Evolutionary conservation across 2,113 vertebrate genomes (phyloP).

Genomic region (Aldabrachelys gigantea): DNA sequence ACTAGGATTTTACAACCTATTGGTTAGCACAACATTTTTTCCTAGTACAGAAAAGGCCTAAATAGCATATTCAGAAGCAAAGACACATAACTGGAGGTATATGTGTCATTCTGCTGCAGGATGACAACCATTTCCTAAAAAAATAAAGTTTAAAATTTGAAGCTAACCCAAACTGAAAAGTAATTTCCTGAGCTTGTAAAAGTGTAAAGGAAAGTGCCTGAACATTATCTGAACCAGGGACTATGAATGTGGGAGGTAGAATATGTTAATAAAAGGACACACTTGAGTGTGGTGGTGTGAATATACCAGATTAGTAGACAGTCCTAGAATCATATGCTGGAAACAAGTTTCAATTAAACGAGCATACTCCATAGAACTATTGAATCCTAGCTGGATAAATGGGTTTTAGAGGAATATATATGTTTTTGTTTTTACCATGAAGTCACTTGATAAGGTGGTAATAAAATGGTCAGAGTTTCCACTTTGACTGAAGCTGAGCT

Average conservation of each 20-base stretch:
- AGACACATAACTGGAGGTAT: constrained; percentile 28
- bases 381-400: constrained; percentile 72
- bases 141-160: constrained; percentile 67
- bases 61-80: constrained; percentile 26
- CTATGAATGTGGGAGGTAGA: constrained; percentile 45
- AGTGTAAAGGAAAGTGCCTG: constrained; percentile 65
- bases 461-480: constrained; percentile 72
- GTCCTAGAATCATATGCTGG: constrained; percentile 40
- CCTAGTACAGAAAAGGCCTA: neutral
- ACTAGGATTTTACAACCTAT: accelerated
- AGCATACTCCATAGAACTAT: constrained; percentile 60
- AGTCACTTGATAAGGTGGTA: constrained; percentile 70
- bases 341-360: constrained; percentile 73
- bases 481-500: constrained; percentile 67
- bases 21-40: accelerated
- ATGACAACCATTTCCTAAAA: constrained; percentile 65
- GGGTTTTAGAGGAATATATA: constrained; percentile 72
- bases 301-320: constrained; percentile 36
- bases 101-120: constrained; percentile 52
- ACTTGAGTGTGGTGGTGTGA: constrained; percentile 32
- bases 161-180: constrained; percentile 72
- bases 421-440: constrained; percentile 61
- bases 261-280: neutral
- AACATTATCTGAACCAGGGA: constrained; percentile 64
- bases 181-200: constrained; percentile 71